phyloP scores from a whole-genome alignment of 1,140 invertebrate species.

The Drosophila asahinai region DNA sequence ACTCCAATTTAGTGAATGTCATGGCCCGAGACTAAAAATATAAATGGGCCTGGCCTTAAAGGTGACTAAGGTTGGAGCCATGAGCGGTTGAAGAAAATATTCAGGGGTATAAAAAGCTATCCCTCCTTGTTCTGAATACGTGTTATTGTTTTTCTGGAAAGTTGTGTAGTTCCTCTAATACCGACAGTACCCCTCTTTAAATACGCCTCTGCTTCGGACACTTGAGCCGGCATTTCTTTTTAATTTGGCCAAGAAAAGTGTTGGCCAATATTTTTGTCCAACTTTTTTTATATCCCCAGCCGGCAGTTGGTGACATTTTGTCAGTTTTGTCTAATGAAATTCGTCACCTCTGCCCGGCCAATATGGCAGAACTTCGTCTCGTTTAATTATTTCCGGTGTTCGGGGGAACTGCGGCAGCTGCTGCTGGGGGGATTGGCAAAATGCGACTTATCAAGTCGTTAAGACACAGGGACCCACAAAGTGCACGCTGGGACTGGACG shows the following conservation, averaged over 20 bases:
- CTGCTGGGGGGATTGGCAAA: conserved; percentile 22
- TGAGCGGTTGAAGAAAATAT: background rate
- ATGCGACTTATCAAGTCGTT: conserved; percentile 66
- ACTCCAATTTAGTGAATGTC: conserved; percentile 52
- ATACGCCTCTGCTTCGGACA: background rate
- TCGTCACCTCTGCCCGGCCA: conserved; percentile 51
- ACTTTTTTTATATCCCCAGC: conserved; percentile 74
- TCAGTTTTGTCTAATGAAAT: conserved; percentile 71
- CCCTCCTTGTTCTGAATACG: too few species aligned
- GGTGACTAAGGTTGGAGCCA: conserved; percentile 13
- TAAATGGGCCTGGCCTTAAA: conserved; percentile 54
- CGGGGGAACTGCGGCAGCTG: conserved; percentile 35
- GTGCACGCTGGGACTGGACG: conserved; percentile 46
- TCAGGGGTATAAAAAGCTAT: background rate
- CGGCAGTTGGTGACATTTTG: conserved; percentile 35
- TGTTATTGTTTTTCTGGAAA: too few species aligned
- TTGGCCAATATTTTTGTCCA: conserved; percentile 65
- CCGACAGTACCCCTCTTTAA: background rate
- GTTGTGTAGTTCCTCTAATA: too few species aligned
- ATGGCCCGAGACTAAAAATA: conserved; percentile 46
- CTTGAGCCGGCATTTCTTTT: conserved; percentile 43
- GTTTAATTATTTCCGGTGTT: conserved; percentile 69
- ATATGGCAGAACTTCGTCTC: conserved; percentile 62
- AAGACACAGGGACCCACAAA: conserved; percentile 41
- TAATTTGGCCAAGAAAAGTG: conserved; percentile 65